Evolutionary conservation across 2,888 invertebrate species (phyloP), one percentile per base, ranked within the genome.

Genomic region (Pyrrhia umbra): DNA sequence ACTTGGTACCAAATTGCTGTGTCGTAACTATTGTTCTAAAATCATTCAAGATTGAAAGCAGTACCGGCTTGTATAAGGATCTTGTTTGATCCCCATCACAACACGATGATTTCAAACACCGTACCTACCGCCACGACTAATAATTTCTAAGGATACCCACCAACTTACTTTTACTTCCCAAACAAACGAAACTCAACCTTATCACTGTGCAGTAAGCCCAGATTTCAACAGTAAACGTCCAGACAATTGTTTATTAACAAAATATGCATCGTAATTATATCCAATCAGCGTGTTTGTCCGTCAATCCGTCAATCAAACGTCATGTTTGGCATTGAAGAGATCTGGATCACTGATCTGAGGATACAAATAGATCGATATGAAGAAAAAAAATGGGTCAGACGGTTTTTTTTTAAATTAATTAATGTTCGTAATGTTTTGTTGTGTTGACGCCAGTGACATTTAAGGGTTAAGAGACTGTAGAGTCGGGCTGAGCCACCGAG

Each of bases 201-300:
- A 81, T 5, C 0, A 0, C 0, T 9, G 16, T 10, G 0, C 0
- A 4, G 20, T 63, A 70, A 9, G 21, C 30, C 18, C 13, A 16
- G 6, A 2, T 1, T n/a, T 6, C 0, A 40, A 55, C 23, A 40
- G 68, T 45, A 61, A 63, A 66, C 52, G 34, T 42, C 27, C 70
- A 76, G 76, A 84, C 82, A 82, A 83, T 83, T 79, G 79, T 76
- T 77, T 79, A 82, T 83, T 86, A 88, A 87, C 88, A 91, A 92
- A 94, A 92, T 90, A 90, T 93, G 94, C 92, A 90, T 87, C 83
- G 93, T 94, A 94, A 94, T 94, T 93, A 93, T 90, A 90, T 90
- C 88, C 92, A 92, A 93, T 92, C 91, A 91, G 87, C 85, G 85
- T 71, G 87, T 82, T 90, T 88, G 92, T 90, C 92, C 81, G 90